Evolutionary conservation across 1,140 invertebrate genomes (phyloP).

Genomic region (Drosophila neocordata): DNA sequence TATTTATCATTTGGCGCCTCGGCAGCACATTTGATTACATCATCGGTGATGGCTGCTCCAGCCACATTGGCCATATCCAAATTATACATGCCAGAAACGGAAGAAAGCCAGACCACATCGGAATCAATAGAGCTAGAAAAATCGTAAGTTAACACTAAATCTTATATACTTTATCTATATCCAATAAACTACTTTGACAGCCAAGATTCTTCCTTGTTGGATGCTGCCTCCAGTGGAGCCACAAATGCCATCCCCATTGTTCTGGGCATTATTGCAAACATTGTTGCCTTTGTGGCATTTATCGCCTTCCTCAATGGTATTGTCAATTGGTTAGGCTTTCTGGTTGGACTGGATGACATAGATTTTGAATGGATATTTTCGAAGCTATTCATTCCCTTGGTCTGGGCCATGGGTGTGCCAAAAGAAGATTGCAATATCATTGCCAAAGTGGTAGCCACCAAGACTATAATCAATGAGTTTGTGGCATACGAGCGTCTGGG

Average conservation of each 20-base stretch:
- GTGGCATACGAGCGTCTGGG: constrained; percentile 92
- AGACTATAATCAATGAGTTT: constrained; percentile 96
- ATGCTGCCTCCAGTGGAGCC: constrained; percentile 95
- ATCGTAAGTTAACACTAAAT: constrained; percentile 84
- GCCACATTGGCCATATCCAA: constrained; percentile 95
- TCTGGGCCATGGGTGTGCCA: constrained; percentile 90
- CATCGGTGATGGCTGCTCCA: constrained; percentile 97
- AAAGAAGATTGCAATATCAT: constrained; percentile 90
- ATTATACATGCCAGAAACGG: constrained; percentile 95
- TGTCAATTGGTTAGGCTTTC: constrained; percentile 89
- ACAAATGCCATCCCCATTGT: constrained; percentile 91
- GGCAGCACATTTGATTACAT: constrained; percentile 91
- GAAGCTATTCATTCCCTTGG: constrained; percentile 93
- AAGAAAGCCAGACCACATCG: constrained; percentile 88
- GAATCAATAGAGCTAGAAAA: constrained; percentile 86
- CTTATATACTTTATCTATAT: too few species aligned
- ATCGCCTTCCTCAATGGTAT: constrained; percentile 92
- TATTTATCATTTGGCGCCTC: constrained; percentile 96
- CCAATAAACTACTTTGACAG: constrained; percentile 83
- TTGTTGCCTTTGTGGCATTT: constrained; percentile 95
- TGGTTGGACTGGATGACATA: constrained; percentile 87
- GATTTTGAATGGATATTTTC: constrained; percentile 90
- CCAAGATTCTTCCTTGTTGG: constrained; percentile 91
- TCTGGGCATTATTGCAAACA: constrained; percentile 93
- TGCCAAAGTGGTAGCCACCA: constrained; percentile 92